Evolutionary conservation across 1,140 invertebrate genomes (phyloP).

Genomic region (Papilio aristodemus): DNA sequence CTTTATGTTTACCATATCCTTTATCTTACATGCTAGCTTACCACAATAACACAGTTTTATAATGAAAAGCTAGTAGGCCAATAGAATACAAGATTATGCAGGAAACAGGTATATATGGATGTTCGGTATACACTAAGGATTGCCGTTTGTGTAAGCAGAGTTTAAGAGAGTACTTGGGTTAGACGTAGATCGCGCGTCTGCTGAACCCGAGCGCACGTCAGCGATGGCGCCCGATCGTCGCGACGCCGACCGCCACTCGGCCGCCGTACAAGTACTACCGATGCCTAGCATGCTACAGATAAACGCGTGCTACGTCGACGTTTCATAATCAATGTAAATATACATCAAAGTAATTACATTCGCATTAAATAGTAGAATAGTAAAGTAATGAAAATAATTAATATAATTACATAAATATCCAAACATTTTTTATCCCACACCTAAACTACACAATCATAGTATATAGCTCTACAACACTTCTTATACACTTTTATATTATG

Average conservation of each 20-base stretch:
- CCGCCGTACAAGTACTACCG: background rate
- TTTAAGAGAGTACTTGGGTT: slow-evolving; percentile 2
- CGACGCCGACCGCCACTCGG: slow-evolving; percentile 3
- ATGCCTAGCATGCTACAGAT: background rate
- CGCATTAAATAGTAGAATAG: too few relatives aligned
- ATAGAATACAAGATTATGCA: too few relatives aligned
- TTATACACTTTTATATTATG: background rate
- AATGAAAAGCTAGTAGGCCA: too few relatives aligned
- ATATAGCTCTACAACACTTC: background rate
- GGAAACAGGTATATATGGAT: slow-evolving; percentile 2
- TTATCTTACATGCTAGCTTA: background rate
- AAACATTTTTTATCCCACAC: too few relatives aligned
- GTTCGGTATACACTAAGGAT: background rate
- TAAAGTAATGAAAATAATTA: too few relatives aligned
- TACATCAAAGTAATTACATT: background rate
- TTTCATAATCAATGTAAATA: background rate
- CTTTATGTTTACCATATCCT: background rate
- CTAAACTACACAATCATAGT: too few relatives aligned
- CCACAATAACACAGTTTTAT: too few relatives aligned
- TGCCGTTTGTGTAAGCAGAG: background rate
- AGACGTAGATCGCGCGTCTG: slow-evolving; percentile 13
- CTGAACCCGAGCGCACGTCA: slow-evolving; percentile 5
- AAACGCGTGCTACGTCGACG: background rate
- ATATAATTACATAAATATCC: too few relatives aligned
- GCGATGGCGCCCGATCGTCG: slow-evolving; percentile 17